Conservation (phyloP, 2,797 vertebrate species). For the Cossypha dichroa region DNA sequence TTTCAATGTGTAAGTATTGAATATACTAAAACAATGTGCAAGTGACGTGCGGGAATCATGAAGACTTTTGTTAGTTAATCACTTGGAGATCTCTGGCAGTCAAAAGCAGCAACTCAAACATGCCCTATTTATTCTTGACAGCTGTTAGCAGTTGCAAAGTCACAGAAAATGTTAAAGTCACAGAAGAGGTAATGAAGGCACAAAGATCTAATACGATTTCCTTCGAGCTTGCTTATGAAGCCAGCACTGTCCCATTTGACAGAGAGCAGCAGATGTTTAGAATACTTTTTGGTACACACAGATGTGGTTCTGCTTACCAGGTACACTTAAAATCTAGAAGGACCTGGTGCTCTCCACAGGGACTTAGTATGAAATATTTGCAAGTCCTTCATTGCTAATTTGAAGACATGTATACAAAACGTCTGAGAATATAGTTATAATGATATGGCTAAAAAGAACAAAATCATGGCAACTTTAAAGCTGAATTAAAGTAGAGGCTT, state of each 20-base stretch:
- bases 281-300: background rate
- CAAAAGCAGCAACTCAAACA: background rate
- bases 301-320: background rate
- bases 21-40: background rate
- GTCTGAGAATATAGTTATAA: background rate
- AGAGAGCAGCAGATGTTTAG: background rate
- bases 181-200: background rate
- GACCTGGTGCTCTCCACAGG: rapidly evolving
- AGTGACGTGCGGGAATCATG: rapidly evolving
- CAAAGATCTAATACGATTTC: background rate
- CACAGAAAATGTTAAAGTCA: background rate
- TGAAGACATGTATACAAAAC: background rate
- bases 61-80: background rate
- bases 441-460: background rate
- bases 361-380: background rate
- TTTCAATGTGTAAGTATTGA: background rate
- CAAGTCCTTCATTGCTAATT: background rate
- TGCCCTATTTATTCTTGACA: background rate
- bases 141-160: background rate
- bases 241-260: background rate
- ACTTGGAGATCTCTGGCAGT: background rate
- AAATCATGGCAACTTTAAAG: background rate
- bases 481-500: background rate
- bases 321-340: background rate
- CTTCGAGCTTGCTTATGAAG: background rate